phyloP scores from a whole-genome alignment of 2,113 vertebrate genomes.

The Etheostoma spectabile region DNA sequence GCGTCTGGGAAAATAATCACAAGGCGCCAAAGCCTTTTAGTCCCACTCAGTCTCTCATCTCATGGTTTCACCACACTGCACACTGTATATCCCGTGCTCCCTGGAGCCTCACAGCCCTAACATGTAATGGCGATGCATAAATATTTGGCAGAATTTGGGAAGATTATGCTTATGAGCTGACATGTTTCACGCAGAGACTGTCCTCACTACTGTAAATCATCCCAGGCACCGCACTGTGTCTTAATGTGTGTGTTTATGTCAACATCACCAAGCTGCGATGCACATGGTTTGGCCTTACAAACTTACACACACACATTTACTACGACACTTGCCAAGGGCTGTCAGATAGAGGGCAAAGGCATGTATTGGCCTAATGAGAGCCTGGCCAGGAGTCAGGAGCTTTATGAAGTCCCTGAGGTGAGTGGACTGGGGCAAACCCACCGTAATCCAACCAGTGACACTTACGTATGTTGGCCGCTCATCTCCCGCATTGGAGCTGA shows the following conservation, averaged over 20 bases:
- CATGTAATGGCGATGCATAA: slow-evolving; percentile 62
- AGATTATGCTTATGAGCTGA: slow-evolving; percentile 60
- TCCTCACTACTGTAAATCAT: slow-evolving; percentile 71
- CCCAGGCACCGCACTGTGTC: slow-evolving; percentile 4
- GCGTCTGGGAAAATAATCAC: slow-evolving; percentile 44
- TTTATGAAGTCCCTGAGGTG: slow-evolving; percentile 72
- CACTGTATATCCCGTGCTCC: slow-evolving; percentile 24
- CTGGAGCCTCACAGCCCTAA: slow-evolving; percentile 56
- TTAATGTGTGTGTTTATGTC: slow-evolving; percentile 40
- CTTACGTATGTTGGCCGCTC: slow-evolving; percentile 57
- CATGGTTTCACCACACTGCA: slow-evolving; percentile 36
- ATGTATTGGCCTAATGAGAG: slow-evolving; percentile 69
- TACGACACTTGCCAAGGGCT: slow-evolving; percentile 55
- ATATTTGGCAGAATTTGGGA: slow-evolving; percentile 64
- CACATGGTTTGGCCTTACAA: slow-evolving; percentile 30
- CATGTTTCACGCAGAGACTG: slow-evolving; percentile 67
- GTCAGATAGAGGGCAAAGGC: slow-evolving; percentile 62
- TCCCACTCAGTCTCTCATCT: slow-evolving; percentile 38
- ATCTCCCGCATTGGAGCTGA: slow-evolving; percentile 34
- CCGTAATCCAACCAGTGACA: slow-evolving; percentile 69
- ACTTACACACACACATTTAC: slow-evolving; percentile 41
- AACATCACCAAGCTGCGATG: slow-evolving; percentile 44
- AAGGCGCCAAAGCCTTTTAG: slow-evolving; percentile 10
- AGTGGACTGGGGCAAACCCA: slow-evolving; percentile 61
- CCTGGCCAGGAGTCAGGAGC: slow-evolving; percentile 69